Evolutionary conservation across 2,888 invertebrate species (phyloP), one percentile per base, ranked within the genome.

Genomic region (Gastracanthus pulcherrimus): DNA sequence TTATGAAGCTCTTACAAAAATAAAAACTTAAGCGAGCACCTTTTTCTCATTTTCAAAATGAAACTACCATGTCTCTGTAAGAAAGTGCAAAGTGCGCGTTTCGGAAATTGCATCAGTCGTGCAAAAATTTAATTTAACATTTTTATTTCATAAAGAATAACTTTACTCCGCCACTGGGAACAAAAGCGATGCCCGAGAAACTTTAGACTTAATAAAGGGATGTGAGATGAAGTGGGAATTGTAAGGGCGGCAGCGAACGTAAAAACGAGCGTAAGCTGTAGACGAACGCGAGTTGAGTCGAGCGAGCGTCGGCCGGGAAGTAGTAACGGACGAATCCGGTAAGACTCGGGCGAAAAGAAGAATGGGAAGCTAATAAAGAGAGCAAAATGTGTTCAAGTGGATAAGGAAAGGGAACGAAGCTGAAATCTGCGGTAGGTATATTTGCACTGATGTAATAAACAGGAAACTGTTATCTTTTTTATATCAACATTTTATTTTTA

Each of bases 141-240:
- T 11, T 55, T 26, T 55, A 26, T 26, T 23, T 11, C 55, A 9
- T 1, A 41, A 55, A 55, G 55, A 55, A 55, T 55, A 55, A 55
- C 55, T 55, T 55, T 55, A 23, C 3, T 3, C 9, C 55, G 19
- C 16, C 48, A n/a, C n/a, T n/a, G n/a, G 7, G 26, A 64, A 29
- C 36, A 9, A 64, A 64, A 62, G 62, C 26, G 26, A 26, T 23
- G 51, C 9, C 7, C 19, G 29, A 48, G 55, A 34, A 66, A 66
- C 26, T 62, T 66, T 55, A 55, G 51, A 75, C 51, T 66, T 66
- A 76, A 76, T 76, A 62, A 76, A 76, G 31, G 38, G 38, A 19
- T 36, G 75, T n/a, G 66, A 66, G 48, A 75, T 66, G 48, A 75
- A 66, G 66, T 76, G 72, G 41, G 13, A 45, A 72, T 72, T 60